These are phyloP conservation scores for Loripinus fragilis DNA, from an alignment of 2,888 invertebrate species.

Conservation along the genomic window DNA sequence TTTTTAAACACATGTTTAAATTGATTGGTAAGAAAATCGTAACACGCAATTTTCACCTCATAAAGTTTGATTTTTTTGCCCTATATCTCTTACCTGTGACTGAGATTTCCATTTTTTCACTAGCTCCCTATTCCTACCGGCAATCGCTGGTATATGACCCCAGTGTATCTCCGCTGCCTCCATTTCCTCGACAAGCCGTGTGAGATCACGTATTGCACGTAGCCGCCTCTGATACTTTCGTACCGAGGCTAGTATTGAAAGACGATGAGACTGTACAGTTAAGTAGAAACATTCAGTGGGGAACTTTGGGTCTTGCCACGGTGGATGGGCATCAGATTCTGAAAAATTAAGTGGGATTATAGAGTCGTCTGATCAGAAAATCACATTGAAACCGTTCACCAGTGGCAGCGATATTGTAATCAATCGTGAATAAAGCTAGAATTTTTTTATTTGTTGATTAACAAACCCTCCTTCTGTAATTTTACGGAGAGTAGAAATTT, in stretches of 20 bases:
- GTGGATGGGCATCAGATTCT: constrained; percentile 47
- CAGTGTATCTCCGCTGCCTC: constrained; percentile 86
- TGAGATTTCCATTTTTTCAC: constrained; percentile 95
- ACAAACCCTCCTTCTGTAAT: no score
- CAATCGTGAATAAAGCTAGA: no score
- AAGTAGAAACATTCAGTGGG: constrained; percentile 99
- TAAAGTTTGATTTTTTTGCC: no score
- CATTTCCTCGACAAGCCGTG: constrained; percentile 84
- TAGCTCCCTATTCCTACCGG: constrained; percentile 90
- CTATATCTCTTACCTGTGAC: constrained; percentile 88
- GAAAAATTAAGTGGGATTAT: no score
- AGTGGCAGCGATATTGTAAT: no score
- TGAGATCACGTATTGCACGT: constrained; percentile 92
- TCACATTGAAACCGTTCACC: no score
- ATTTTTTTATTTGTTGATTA: no score
- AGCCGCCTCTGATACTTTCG: constrained; percentile 92
- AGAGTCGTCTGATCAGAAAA: no score
- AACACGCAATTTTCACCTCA: no score
- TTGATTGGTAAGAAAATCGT: no score
- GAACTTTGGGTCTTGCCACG: constrained; percentile 93
- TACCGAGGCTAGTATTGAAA: constrained; percentile 94
- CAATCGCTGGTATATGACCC: constrained; percentile 73
- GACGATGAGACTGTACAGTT: constrained; percentile 96
- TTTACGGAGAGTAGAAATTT: no score
- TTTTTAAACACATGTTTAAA: not conserved